A percentile compares a stretch with the other conserved stretches of the same genome.
phyloP scores from a whole-genome alignment of 2,888 invertebrate genomes.

The Euclidia mi region DNA sequence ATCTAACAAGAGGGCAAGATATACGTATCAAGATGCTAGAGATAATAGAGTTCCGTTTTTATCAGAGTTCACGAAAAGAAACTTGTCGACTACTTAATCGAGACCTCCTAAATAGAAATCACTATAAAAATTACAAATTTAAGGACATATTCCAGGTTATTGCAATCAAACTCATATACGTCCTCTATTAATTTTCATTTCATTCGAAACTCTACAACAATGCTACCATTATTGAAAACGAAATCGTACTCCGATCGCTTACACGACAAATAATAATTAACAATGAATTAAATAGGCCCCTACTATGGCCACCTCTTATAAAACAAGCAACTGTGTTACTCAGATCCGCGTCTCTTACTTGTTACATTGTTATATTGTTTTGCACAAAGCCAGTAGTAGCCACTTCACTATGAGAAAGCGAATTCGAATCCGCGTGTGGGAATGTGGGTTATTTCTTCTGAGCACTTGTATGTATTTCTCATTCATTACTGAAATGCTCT shows the following conservation, averaged over 20 bases:
- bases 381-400: constrained; percentile 75
- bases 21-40: no score
- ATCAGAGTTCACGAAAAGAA: no score
- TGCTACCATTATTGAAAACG: constrained; percentile 20
- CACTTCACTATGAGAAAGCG: constrained; percentile 84
- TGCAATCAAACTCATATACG: no score
- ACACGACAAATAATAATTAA: constrained; percentile 72
- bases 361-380: constrained; percentile 78
- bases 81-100: no score
- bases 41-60: no score
- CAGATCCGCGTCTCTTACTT: constrained; percentile 75
- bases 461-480: constrained; percentile 2
- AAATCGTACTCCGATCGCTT: constrained; percentile 70
- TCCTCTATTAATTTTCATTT: no score
- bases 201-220: no score
- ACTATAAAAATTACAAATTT: no score
- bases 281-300: constrained; percentile 66
- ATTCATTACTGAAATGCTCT: no score
- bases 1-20: no score
- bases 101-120: no score
- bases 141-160: no score
- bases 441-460: constrained; percentile 70
- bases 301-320: constrained; percentile 67
- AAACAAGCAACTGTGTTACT: constrained; percentile 61
- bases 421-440: constrained; percentile 72